These are phyloP conservation scores for Holothuria leucospilota DNA, from an alignment of 53 echinoderm and acorn worm genomes.

Conservation along the genomic window DNA sequence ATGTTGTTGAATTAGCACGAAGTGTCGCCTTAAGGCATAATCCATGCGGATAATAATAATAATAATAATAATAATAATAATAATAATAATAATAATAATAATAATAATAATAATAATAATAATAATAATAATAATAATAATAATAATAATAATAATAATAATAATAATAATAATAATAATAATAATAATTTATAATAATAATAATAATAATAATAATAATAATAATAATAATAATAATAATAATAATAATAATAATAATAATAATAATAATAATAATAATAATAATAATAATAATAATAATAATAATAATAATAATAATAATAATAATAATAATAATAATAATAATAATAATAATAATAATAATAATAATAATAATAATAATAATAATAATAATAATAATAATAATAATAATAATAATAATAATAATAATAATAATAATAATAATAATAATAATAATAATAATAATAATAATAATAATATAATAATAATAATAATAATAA, in stretches of 20 bases:
- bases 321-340: slow-evolving; percentile 18
- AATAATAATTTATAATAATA: too few relatives aligned
- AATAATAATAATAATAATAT: neutral
- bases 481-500: too few relatives aligned
- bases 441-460: slow-evolving; percentile 34
- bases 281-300: neutral
- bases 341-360: neutral
- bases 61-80: too few relatives aligned
- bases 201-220: too few relatives aligned
- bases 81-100: too few relatives aligned
- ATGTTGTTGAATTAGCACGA: too few relatives aligned
- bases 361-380: slow-evolving; percentile 26
- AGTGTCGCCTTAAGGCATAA: too few relatives aligned
- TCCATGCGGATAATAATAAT: too few relatives aligned
- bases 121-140: too few relatives aligned
- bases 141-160: too few relatives aligned
- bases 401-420: neutral
- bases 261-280: neutral
- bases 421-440: slow-evolving; percentile 27
- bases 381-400: slow-evolving; percentile 7
- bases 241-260: neutral
- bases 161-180: too few relatives aligned
- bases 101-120: too few relatives aligned
- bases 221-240: neutral
- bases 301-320: slow-evolving; percentile 19